Base-by-base conservation (phyloP, 1,140 invertebrate genomes). In the Alviniconcha marisindica region DNA sequence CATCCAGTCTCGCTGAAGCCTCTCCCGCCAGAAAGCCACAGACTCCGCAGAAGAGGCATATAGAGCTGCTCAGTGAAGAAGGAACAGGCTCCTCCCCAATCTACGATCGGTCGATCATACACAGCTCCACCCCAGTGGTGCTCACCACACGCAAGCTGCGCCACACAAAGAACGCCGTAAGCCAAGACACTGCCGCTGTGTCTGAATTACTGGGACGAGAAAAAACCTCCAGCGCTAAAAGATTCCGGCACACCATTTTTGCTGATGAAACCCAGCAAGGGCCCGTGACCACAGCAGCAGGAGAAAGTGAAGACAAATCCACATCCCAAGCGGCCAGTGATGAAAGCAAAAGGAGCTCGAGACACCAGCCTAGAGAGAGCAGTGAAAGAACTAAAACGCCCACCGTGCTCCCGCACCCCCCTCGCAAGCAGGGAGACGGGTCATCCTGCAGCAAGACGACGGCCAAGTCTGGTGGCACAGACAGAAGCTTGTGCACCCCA, bases 71-170 rank as follows among this genome's bases (percentile, higher is more conserved):
- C 7, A 60, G 3, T 21, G 60, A 69, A 44, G 77, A 80, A 31
- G 33, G 42, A 0, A n/a, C 18, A 5, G 56, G 56, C 44, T 69
- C 60, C 42, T 80, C 78, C 14, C 78, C 78, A n/a, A 48, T 80
- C 5, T 80, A 60, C 40, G 7, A 18, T 15, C 56, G 56, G 14
- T 18, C 56, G 21, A 24, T 15, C 15, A 28, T 80, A 7, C 33
- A 63, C 56, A 60, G 21, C 28, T 80, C 60, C 4, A 66, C 60
- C 2, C 78, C 78, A 18, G 31, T 69, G 12, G 24, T 66, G 15
- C 44, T 76, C 2, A 14, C 36, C 3, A 38, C 36, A 24, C 24
- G 73, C 15, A 76, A 76, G 44, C 24, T 51, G 44, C 73, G 73
- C 7, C 40, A 38, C 36, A 40, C 36, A 71, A 40, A 28, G 33